phyloP scores from a whole-genome alignment of 2,888 invertebrate genomes.

The Drosophila koepferae region DNA sequence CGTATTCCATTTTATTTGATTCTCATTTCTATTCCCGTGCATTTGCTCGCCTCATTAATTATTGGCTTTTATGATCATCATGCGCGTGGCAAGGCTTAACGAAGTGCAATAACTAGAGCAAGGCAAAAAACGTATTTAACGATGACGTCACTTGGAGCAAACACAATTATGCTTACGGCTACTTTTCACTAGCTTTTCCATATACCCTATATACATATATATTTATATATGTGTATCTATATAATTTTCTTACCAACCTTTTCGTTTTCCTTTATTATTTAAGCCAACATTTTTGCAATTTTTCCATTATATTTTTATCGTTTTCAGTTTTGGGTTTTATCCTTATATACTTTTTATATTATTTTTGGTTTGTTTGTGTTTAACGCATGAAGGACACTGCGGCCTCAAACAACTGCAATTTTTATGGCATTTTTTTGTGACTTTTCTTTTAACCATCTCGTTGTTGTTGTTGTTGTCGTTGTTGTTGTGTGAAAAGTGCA shows the following conservation, averaged over 20 bases:
- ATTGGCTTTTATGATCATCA: slow-evolving; percentile 27
- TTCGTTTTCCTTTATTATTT: slow-evolving; percentile 8
- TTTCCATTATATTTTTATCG: slow-evolving; percentile 23
- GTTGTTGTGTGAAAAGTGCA: slow-evolving; percentile 54
- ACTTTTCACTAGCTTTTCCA: slow-evolving; percentile 1
- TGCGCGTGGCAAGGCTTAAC: slow-evolving; percentile 1
- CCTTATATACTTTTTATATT: background rate
- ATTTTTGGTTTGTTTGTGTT: background rate
- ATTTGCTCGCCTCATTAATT: slow-evolving; percentile 25
- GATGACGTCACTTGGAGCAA: slow-evolving; percentile 70
- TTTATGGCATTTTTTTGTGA: slow-evolving; percentile 8
- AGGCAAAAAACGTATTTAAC: slow-evolving; percentile 10
- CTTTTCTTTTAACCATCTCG: slow-evolving; percentile 21
- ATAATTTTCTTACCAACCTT: background rate
- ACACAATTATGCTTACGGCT: slow-evolving; percentile 24
- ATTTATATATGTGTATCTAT: background rate
- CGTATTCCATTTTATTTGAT: slow-evolving; percentile 48
- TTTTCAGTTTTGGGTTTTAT: slow-evolving; percentile 15
- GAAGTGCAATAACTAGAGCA: slow-evolving; percentile 13
- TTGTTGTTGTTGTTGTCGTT: slow-evolving; percentile 41
- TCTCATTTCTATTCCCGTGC: slow-evolving; percentile 27
- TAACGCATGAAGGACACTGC: slow-evolving; percentile 72
- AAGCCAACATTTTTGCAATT: slow-evolving; percentile 53
- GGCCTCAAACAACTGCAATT: slow-evolving; percentile 33
- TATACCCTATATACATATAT: background rate